Evolutionary conservation across 1,140 invertebrate species (phyloP).

Genomic region (Drosophila tsacasi): DNA sequence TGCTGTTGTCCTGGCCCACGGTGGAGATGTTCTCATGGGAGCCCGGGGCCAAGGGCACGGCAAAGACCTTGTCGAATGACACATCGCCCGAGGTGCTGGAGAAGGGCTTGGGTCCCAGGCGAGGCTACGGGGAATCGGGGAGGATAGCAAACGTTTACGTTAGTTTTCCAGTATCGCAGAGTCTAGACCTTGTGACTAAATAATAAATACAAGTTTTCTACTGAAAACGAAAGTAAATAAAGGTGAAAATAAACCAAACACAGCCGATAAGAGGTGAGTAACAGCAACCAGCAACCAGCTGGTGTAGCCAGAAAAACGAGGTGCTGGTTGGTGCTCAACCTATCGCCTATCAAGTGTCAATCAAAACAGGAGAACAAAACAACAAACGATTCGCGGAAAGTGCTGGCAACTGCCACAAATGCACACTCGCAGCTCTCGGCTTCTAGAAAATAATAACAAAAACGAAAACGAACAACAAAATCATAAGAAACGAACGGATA

Average conservation of each 20-base stretch:
- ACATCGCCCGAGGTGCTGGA: slow-evolving; percentile 91
- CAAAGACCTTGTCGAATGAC: slow-evolving; percentile 92
- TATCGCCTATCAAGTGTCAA: slow-evolving; percentile 11
- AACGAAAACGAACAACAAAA: not conserved
- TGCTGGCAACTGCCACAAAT: not conserved
- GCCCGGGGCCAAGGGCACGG: slow-evolving; percentile 90
- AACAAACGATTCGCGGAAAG: not conserved
- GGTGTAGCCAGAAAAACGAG: not conserved
- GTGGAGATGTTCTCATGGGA: slow-evolving; percentile 84
- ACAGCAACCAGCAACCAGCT: not conserved
- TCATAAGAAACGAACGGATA: not conserved
- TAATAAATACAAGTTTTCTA: slow-evolving; percentile 1
- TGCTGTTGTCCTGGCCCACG: slow-evolving; percentile 58
- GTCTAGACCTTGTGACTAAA: not conserved
- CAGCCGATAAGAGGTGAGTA: not conserved
- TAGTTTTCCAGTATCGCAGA: not conserved
- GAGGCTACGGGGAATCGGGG: slow-evolving; percentile 86
- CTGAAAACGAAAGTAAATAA: not conserved
- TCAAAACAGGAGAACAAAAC: slow-evolving; percentile 3
- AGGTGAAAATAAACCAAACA: not conserved
- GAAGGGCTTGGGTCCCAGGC: slow-evolving; percentile 93
- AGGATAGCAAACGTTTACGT: not conserved
- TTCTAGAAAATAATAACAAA: not conserved
- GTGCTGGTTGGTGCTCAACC: not conserved
- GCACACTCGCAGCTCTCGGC: not conserved